Percentiles rank a stretch among this genome's conserved stretches.
phyloP scores from a whole-genome alignment of 2,797 vertebrate species.

The Glyptemys insculpta region DNA sequence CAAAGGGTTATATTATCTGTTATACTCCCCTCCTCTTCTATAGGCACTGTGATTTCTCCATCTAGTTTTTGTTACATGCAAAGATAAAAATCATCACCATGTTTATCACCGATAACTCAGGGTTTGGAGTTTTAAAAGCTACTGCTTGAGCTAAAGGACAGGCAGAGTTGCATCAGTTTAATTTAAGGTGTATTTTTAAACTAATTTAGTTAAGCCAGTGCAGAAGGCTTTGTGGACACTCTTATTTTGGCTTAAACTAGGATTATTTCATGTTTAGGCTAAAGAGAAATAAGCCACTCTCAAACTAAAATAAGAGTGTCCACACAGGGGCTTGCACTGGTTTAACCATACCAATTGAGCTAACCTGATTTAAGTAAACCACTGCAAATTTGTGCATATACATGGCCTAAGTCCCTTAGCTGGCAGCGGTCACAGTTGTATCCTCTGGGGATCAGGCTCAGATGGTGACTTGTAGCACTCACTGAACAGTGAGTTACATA shows the following conservation, averaged over 20 bases:
- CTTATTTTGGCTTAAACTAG: neutral
- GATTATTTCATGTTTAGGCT: neutral
- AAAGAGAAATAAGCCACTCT: neutral
- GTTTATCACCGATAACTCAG: neutral
- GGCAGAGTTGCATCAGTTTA: neutral
- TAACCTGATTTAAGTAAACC: neutral
- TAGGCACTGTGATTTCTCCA: neutral
- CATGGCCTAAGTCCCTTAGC: accelerated
- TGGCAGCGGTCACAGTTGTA: neutral
- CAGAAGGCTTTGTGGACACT: neutral
- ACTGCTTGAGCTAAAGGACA: accelerated
- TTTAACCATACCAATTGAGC: neutral
- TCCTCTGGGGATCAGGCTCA: accelerated
- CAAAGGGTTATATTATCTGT: neutral
- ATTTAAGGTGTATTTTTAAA: neutral
- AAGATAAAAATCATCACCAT: neutral
- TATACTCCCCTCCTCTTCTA: neutral
- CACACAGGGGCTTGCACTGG: accelerated
- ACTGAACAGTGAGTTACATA: neutral
- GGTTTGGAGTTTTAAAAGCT: neutral
- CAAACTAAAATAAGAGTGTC: accelerated
- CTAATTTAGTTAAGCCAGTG: neutral
- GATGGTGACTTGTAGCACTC: accelerated
- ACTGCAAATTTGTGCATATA: accelerated
- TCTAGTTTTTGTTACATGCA: neutral